phyloP scores from a whole-genome alignment of 1,140 invertebrate genomes.

The Probaryconus sp. region DNA sequence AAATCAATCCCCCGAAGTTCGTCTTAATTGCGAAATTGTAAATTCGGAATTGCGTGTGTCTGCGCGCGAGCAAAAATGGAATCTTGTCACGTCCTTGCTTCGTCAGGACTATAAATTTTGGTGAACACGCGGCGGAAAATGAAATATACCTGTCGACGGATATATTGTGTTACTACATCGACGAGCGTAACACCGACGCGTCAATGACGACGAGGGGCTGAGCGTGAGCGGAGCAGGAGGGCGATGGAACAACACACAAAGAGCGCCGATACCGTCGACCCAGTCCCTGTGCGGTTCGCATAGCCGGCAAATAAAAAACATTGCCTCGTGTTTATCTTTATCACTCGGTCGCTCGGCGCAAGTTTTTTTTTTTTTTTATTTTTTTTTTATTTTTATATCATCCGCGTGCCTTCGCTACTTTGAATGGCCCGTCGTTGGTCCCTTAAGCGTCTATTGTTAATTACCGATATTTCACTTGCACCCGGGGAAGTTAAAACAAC shows the following conservation, averaged over 20 bases:
- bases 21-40: slow-evolving; percentile 37
- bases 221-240: no score
- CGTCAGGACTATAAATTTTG: slow-evolving; percentile 49
- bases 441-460: slow-evolving; percentile 76
- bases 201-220: slow-evolving; percentile 44
- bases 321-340: slow-evolving; percentile 64
- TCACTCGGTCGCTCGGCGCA: slow-evolving; percentile 63
- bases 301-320: no score
- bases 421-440: slow-evolving; percentile 32
- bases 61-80: slow-evolving; percentile 44
- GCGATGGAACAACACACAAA: no score
- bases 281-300: no score
- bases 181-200: slow-evolving; percentile 11
- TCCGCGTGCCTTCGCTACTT: slow-evolving; percentile 62
- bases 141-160: slow-evolving; percentile 51
- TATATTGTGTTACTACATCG: slow-evolving; percentile 48
- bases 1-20: slow-evolving; percentile 31
- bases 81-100: slow-evolving; percentile 40
- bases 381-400: slow-evolving; percentile 31
- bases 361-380: no score
- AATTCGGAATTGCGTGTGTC: slow-evolving; percentile 29
- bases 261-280: no score
- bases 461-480: slow-evolving; percentile 77
- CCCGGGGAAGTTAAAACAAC: slow-evolving; percentile 66
- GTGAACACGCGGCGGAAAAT: slow-evolving; percentile 44